Evolutionary conservation across 1,140 invertebrate species (phyloP).

Genomic region (Bombus difficillimus): DNA sequence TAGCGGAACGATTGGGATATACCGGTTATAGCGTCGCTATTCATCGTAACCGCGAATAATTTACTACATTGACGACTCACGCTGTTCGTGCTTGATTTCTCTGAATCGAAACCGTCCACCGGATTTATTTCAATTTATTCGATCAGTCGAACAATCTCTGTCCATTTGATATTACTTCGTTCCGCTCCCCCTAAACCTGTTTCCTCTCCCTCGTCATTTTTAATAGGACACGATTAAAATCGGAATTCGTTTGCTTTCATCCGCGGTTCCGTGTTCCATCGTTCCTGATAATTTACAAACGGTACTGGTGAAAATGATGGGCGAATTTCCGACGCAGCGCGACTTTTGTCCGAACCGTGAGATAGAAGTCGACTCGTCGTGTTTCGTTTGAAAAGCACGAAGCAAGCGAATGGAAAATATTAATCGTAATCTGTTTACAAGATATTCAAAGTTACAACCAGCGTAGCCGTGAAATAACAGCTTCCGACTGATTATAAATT

Average conservation of each 20-base stretch:
- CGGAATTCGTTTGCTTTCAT: too few species aligned
- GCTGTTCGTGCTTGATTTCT: background rate
- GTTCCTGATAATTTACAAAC: conserved; percentile 4
- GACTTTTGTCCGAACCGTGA: background rate
- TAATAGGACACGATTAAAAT: conserved; percentile 22
- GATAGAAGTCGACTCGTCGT: too few species aligned
- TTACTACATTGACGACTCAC: conserved; percentile 8
- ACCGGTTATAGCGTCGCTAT: conserved; percentile 6
- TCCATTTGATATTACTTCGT: conserved; percentile 3
- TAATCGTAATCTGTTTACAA: conserved; percentile 23
- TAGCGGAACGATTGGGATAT: background rate
- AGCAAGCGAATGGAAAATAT: background rate
- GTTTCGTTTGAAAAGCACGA: background rate
- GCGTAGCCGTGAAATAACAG: background rate
- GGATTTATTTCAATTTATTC: conserved; percentile 43
- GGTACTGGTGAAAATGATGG: background rate
- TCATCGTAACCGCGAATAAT: conserved; percentile 32
- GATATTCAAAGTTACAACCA: conserved; percentile 22
- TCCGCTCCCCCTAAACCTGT: background rate
- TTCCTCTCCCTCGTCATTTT: background rate
- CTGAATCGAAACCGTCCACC: background rate
- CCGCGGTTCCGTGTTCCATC: too few species aligned
- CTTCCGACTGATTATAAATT: conserved; percentile 31
- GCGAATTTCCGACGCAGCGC: background rate
- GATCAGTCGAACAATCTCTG: background rate